Percentiles rank a stretch among this genome's conserved stretches.
Conservation (phyloP, 2,113 vertebrate species). For the Brachypodius melanocephalos region DNA sequence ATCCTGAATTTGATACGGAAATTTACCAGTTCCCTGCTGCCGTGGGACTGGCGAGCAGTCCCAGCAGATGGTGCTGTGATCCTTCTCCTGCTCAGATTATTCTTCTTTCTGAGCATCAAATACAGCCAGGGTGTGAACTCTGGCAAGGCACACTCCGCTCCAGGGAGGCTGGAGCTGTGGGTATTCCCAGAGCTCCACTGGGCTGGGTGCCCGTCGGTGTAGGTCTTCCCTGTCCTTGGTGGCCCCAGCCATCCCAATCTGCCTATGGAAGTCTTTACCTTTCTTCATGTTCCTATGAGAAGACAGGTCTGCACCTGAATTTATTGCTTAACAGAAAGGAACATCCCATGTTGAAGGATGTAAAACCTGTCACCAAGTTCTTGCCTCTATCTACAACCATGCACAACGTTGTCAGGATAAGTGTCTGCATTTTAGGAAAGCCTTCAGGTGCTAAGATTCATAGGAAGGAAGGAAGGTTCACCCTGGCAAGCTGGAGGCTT, state of each 20-base stretch:
- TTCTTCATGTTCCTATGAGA: background rate
- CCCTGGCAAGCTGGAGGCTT: background rate
- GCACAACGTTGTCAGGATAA: background rate
- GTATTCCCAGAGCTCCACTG: background rate
- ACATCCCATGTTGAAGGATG: background rate
- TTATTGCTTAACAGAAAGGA: background rate
- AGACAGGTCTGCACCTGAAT: background rate
- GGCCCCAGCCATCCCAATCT: background rate
- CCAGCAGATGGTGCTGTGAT: constrained; percentile 50
- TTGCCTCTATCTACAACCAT: background rate
- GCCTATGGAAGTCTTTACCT: background rate
- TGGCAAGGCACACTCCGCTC: background rate
- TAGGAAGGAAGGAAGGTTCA: background rate
- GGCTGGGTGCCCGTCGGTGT: background rate
- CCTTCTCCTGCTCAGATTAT: background rate
- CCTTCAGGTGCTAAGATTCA: background rate
- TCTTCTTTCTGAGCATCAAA: background rate
- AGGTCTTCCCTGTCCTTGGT: too few species aligned
- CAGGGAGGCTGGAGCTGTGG: background rate
- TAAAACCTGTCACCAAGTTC: background rate
- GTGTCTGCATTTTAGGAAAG: background rate
- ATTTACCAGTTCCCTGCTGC: background rate
- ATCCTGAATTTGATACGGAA: background rate
- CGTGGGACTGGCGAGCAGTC: accelerated
- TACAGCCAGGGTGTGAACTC: background rate